These are phyloP conservation scores for Camponotus vicinus DNA, from an alignment of 1,140 invertebrate species.

Conservation along the genomic window DNA sequence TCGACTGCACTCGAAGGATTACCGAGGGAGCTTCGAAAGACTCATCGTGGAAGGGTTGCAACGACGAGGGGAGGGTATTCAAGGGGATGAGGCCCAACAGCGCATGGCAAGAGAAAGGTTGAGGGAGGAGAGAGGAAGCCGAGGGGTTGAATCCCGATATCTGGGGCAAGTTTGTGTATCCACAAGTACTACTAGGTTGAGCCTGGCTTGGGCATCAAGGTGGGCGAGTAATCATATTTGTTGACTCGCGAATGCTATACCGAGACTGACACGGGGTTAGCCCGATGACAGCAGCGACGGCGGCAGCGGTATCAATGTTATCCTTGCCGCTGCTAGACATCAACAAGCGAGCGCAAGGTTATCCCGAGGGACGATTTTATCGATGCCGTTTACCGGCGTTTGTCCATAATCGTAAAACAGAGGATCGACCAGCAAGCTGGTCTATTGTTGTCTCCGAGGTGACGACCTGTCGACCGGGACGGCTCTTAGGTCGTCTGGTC, in stretches of 20 bases:
- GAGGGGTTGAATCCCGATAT: slow-evolving; percentile 36
- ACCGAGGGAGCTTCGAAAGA: slow-evolving; percentile 39
- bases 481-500: slow-evolving; percentile 3
- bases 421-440: slow-evolving; percentile 1
- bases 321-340: slow-evolving; percentile 21
- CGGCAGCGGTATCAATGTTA: neutral
- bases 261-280: slow-evolving; percentile 27
- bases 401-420: slow-evolving; percentile 55
- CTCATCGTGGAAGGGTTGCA: slow-evolving; percentile 19
- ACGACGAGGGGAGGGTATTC: neutral
- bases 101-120: slow-evolving; percentile 7
- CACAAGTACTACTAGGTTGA: slow-evolving; percentile 25
- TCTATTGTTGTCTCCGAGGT: slow-evolving; percentile 20
- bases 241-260: slow-evolving; percentile 40
- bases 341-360: slow-evolving; percentile 36
- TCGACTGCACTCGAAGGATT: slow-evolving; percentile 12
- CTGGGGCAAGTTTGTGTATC: slow-evolving; percentile 50
- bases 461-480: neutral
- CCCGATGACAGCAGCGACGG: neutral
- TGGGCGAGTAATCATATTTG: slow-evolving; percentile 55
- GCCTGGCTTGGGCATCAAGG: neutral
- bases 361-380: slow-evolving; percentile 12
- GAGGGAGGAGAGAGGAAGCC: neutral
- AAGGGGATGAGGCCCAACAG: slow-evolving; percentile 31
- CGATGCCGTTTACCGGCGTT: slow-evolving; percentile 45